A percentile compares a stretch with the other conserved stretches of the same genome.
Evolutionary conservation across 1,140 invertebrate genomes (phyloP).

Genomic region (Drosophila leontia): DNA sequence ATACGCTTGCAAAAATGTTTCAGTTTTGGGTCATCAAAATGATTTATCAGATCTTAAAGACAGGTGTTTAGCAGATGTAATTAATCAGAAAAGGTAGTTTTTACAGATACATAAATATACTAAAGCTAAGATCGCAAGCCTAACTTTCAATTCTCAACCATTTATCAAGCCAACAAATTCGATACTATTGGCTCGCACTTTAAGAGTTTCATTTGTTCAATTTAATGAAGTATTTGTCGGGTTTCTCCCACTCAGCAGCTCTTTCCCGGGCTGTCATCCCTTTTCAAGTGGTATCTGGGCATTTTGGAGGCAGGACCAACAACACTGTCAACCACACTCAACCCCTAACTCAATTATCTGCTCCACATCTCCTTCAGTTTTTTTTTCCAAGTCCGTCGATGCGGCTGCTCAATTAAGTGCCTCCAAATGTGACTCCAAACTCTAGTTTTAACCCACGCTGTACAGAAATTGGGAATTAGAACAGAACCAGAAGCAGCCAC

Average conservation of each 20-base stretch:
- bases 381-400: conserved; percentile 28
- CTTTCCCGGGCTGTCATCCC: conserved; percentile 34
- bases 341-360: conserved; percentile 56
- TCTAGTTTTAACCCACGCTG: conserved; percentile 3
- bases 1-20: not conserved
- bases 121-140: no score
- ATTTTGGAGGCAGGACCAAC: conserved; percentile 20
- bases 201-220: conserved; percentile 48
- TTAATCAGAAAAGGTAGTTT: not conserved
- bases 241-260: conserved; percentile 10
- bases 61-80: not conserved
- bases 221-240: conserved; percentile 56
- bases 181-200: conserved; percentile 18
- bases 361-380: conserved; percentile 1
- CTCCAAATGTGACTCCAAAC: conserved; percentile 31
- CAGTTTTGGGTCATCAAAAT: not conserved
- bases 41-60: not conserved
- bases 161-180: conserved; percentile 13
- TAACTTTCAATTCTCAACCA: not conserved
- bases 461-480: conserved; percentile 14
- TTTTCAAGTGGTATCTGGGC: conserved; percentile 43
- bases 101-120: not conserved
- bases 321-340: conserved; percentile 50
- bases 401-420: conserved; percentile 58
- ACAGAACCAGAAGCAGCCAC: not conserved